Conservation (phyloP, 2,888 invertebrate species). For the Oscheius sp. region DNA sequence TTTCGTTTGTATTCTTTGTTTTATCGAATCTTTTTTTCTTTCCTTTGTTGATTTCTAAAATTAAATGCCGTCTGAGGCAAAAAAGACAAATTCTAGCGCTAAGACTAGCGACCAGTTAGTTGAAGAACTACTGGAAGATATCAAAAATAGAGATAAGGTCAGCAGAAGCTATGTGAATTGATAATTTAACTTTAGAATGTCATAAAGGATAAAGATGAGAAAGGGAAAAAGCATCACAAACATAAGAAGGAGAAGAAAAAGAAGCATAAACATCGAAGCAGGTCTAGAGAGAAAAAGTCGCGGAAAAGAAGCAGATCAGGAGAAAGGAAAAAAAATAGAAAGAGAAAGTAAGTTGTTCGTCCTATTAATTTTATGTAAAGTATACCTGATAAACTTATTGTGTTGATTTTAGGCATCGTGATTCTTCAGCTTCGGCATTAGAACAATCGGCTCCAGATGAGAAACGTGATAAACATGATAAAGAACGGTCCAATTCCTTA, state of each 20-base stretch:
- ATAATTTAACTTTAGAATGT: slow-evolving; percentile 6
- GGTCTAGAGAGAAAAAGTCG: slow-evolving; percentile 25
- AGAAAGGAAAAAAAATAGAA: slow-evolving; percentile 16
- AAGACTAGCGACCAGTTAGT: slow-evolving; percentile 34
- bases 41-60: not conserved
- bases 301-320: slow-evolving; percentile 24
- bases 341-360: not conserved
- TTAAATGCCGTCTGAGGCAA: slow-evolving; percentile 14
- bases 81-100: slow-evolving; percentile 26
- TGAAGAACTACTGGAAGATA: slow-evolving; percentile 20
- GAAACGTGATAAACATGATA: not conserved
- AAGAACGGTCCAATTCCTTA: not conserved
- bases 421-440: not conserved
- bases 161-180: not conserved
- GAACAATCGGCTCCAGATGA: not conserved
- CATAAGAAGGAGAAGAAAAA: slow-evolving; percentile 31
- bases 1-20: not conserved
- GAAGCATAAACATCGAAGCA: slow-evolving; percentile 23
- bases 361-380: not conserved
- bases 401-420: not conserved
- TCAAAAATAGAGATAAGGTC: slow-evolving; percentile 21
- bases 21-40: slow-evolving; percentile 2
- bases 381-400: not conserved
- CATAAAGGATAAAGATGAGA: not conserved
- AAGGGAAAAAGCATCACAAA: slow-evolving; percentile 28